These are phyloP conservation scores for Trachymyrmex cornetzi DNA, from an alignment of 1,140 invertebrate species.

Conservation along the genomic window DNA sequence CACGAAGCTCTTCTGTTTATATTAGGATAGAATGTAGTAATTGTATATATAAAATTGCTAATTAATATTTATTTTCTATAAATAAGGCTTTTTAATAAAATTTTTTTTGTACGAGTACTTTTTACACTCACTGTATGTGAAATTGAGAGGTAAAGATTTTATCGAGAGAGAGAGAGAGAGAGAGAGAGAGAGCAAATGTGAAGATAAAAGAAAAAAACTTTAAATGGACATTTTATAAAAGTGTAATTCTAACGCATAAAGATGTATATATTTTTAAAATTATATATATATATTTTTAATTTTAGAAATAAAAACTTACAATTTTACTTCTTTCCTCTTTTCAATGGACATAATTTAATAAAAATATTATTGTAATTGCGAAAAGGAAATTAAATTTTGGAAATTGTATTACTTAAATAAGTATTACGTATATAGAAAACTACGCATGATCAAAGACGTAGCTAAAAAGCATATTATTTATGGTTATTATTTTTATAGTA, in stretches of 20 bases:
- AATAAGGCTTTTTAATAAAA: background rate
- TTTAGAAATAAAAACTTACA: background rate
- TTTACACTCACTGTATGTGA: background rate
- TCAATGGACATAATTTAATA: background rate
- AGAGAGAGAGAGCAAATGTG: background rate
- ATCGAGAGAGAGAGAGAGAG: no score
- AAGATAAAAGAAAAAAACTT: background rate
- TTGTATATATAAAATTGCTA: no score
- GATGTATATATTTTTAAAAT: background rate
- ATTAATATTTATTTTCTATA: background rate
- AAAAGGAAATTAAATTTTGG: background rate
- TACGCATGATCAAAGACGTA: background rate
- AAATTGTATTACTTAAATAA: background rate
- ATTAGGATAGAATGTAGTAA: no score
- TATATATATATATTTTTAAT: no score
- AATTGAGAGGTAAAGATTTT: background rate
- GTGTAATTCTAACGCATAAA: background rate
- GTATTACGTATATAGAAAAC: background rate
- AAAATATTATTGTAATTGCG: background rate
- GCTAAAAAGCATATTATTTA: background rate
- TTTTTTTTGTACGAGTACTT: background rate
- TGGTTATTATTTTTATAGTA: background rate
- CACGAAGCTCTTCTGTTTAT: no score
- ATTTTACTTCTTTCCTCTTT: background rate
- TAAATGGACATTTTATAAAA: background rate